Evolutionary conservation across 2,113 vertebrate species (phyloP).

Genomic region (Protobothrops mucrosquamatus): DNA sequence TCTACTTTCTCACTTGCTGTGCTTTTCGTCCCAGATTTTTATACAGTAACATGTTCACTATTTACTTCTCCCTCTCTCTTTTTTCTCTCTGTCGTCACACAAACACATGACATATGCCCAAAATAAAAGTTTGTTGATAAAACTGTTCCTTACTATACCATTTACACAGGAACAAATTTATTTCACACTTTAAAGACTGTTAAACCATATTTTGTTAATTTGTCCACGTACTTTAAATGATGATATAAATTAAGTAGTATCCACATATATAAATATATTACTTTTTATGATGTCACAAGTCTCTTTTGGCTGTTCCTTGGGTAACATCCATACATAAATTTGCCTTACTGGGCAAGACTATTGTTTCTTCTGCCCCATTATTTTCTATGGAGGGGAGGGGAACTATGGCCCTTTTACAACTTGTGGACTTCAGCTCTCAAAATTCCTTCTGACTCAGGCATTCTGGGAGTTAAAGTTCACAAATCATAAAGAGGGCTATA

Average conservation of each 20-base stretch:
- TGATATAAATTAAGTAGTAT: neutral
- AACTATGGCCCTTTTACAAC: no score
- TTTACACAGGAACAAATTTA: neutral
- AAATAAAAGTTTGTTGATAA: neutral
- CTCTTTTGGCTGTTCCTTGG: neutral
- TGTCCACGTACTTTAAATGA: neutral
- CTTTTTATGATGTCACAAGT: neutral
- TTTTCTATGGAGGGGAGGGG: neutral
- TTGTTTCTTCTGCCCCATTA: neutral
- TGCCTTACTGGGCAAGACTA: neutral
- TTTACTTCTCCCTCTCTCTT: neutral
- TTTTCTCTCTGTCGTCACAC: neutral
- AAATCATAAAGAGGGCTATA: no score
- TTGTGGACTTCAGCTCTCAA: no score
- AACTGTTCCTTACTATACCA: neutral
- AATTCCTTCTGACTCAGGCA: neutral
- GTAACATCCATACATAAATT: neutral
- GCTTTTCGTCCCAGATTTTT: constrained; percentile 4
- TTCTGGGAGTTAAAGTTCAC: no score
- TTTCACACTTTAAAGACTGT: neutral
- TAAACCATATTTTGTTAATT: neutral
- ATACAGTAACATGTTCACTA: neutral
- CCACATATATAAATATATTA: neutral
- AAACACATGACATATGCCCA: neutral
- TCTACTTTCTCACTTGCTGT: neutral